Evolutionary conservation across 2,113 vertebrate genomes (phyloP), one percentile per base, ranked within the genome.

Genomic region (Anser brachyrhynchus): DNA sequence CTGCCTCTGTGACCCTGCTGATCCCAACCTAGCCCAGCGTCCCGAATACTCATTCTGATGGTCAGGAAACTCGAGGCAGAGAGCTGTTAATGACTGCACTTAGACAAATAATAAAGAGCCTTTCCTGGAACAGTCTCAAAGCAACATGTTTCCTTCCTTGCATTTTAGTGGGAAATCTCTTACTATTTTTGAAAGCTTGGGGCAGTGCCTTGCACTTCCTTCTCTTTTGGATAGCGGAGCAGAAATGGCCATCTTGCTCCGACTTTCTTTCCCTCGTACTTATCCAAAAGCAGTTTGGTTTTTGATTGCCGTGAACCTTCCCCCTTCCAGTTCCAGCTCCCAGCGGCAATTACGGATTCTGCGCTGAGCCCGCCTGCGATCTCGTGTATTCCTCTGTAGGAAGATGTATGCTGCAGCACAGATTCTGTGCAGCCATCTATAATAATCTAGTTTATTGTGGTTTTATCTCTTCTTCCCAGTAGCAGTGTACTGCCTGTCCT

Each of bases 101-200:
- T 73, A 46, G 25, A 17, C 44, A n/a, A 84, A 81, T 44, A 93
- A 78, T 74, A 33, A 88, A n/a, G 66, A 65, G 59, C 92, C 81
- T 89, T 95, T 96, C 90, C 95, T 92, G 85, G 92, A 94, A 59
- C 4, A 2, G 51, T 81, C 93, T 93, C 86, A 49, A 19, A 91
- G 92, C 92, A 18, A 9, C 65, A 10, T 3, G 66, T 74, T 97
- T 97, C 97, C 97, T 97, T 96, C 94, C 96, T 95, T 21, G 67
- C 74, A 80, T 94, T 95, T 85, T 64, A 73, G 87, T 72, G 86
- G 73, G 83, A 88, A 88, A 87, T 55, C 67, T 94, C 49, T 12
- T 54, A 23, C 81, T 85, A 22, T 72, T 93, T 61, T 70, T 41
- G 85, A 28, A 39, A 44, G 70, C 75, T 17, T 1, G 67, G 62